Conservation (phyloP, 2,797 vertebrate species). For the Diplodus puntazzo region DNA sequence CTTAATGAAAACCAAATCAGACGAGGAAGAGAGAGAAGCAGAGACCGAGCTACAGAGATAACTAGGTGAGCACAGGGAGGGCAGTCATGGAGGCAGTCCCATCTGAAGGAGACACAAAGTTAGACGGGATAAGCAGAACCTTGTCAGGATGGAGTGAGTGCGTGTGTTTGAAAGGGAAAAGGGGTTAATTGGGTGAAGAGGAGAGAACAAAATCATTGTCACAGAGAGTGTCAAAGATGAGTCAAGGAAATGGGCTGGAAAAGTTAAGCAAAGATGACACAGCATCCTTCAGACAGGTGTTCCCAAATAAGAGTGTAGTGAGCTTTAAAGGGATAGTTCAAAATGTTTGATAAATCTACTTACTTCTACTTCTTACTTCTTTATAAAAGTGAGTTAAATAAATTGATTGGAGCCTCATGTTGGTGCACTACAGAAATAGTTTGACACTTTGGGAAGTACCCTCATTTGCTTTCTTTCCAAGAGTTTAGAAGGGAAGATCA, state of each 20-base stretch:
- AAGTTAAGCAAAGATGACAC: conserved; percentile 6
- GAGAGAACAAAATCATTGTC: neutral
- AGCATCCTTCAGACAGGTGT: conserved; percentile 7
- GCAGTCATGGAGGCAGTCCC: conserved; percentile 40
- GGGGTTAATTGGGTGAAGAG: neutral
- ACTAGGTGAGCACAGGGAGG: conserved; percentile 39
- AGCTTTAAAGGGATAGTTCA: conserved; percentile 1
- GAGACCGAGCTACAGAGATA: conserved; percentile 49
- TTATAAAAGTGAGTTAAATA: neutral
- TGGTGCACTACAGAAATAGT: neutral
- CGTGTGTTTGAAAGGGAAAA: conserved; percentile 5
- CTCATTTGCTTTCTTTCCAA: no score
- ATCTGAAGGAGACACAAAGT: conserved; percentile 48
- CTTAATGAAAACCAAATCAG: conserved; percentile 82
- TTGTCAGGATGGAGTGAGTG: neutral
- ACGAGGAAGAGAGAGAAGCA: conserved; percentile 38
- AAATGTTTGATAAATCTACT: neutral
- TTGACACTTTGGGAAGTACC: neutral
- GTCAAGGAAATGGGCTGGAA: conserved; percentile 7
- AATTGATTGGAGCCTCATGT: neutral
- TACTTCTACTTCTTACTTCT: neutral
- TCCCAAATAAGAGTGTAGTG: neutral
- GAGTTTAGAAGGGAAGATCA: neutral
- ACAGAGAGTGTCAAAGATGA: conserved; percentile 3
- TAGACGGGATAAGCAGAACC: conserved; percentile 35